phyloP scores from a whole-genome alignment of 2,888 invertebrate species.

The Uropetala carovei region DNA sequence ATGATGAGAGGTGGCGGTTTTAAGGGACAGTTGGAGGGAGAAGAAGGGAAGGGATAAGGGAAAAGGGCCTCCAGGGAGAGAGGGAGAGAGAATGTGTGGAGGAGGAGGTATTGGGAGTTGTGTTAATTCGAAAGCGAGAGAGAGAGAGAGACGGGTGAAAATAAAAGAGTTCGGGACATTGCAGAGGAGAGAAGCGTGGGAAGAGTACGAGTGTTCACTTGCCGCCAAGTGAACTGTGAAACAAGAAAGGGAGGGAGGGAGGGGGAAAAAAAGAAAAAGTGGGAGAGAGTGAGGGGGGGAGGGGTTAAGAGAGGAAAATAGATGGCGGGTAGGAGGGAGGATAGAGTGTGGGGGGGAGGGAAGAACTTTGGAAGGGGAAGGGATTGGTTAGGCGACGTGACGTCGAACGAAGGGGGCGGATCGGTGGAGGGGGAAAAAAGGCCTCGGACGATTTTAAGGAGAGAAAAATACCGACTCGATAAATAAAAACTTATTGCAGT shows the following conservation, averaged over 20 bases:
- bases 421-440: not conserved
- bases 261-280: not conserved
- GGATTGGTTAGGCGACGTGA: too few relatives aligned
- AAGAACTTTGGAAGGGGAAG: too few relatives aligned
- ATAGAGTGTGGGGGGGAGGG: too few relatives aligned
- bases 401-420: too few relatives aligned
- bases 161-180: slow-evolving; percentile 24
- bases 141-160: not conserved
- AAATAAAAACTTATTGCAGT: too few relatives aligned
- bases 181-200: slow-evolving; percentile 30
- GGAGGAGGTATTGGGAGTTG: slow-evolving; percentile 2
- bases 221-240: slow-evolving; percentile 59
- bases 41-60: slow-evolving; percentile 1
- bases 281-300: not conserved
- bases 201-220: slow-evolving; percentile 2
- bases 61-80: not conserved
- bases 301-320: not conserved
- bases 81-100: too few relatives aligned
- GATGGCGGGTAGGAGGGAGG: not conserved
- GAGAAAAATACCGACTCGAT: not conserved
- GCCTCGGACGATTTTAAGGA: not conserved
- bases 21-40: not conserved
- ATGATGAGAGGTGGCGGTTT: not conserved
- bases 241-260: slow-evolving; percentile 31
- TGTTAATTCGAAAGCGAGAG: slow-evolving; percentile 22